Base-by-base conservation (phyloP, 2,113 vertebrate species). In the Hiodon alosoides region DNA sequence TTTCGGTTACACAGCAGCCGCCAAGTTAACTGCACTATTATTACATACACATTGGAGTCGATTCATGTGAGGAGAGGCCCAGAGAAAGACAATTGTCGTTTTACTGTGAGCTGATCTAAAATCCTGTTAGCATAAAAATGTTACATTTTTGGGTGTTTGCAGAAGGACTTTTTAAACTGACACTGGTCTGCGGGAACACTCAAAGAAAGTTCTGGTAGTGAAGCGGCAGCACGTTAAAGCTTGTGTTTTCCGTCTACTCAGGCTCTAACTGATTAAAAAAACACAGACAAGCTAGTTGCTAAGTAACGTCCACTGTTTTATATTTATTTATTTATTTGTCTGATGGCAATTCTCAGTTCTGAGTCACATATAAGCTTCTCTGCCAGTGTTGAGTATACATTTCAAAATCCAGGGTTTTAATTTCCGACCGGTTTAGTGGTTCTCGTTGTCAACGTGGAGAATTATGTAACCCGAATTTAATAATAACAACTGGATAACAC, bases 231-330 rank as follows among this genome's bases (percentile, higher is more conserved):
- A 16, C 17, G 5, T 48, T 46, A 74, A 71, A 51, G 60, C 46
- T 48, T 2, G 69, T 80, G 55, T 78, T 54, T 64, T 68, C 60
- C 60, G 58, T 74, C 68, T 53, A 72, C 57, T 14, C 67, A 75
- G 82, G 86, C 66, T 79, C 87, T 87, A 83, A 85, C 84, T 87
- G 84, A 84, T 79, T 31, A 31, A 31, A 31, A 83, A 86, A 87
- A 82, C 81, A 86, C 82, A 80, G 79, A 87, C 81, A 77, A 85
- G 88, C 82, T 84, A 88, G 91, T 92, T 92, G 91, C 91, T 91
- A 92, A 89, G 91, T 90, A 88, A 92, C 91, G 83, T 84, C 79
- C 86, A 86, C 67, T 81, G 57, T 5, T 3, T 67, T 17, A 76
- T 55, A n/a, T 65, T 7, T 6, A 65, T 6, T n/a, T 11, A 6